phyloP scores from a whole-genome alignment of 2,888 invertebrate genomes.

The Teleiodes luculella region DNA sequence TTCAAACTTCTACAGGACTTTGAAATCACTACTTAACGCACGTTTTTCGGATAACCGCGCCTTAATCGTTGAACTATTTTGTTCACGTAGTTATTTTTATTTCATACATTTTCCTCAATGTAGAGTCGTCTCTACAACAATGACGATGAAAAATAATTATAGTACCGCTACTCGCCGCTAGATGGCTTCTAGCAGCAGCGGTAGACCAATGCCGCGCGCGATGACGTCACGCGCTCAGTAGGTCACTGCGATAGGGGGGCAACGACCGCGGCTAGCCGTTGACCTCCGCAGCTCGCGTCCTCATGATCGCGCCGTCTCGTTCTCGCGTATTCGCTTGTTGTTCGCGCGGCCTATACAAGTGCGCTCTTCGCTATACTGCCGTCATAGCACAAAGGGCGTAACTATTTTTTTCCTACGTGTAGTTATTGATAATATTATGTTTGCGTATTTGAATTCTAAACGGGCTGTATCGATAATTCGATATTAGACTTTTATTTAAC shows the following conservation, averaged over 20 bases:
- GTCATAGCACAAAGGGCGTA: no score
- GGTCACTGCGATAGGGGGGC: constrained; percentile 80
- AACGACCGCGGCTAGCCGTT: constrained; percentile 80
- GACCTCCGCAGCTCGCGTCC: constrained; percentile 72
- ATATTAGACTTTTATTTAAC: no score
- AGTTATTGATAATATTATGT: no score
- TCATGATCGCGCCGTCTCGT: constrained; percentile 66
- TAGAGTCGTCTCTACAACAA: constrained; percentile 1
- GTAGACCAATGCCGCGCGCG: constrained; percentile 61
- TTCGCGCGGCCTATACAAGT: constrained; percentile 53
- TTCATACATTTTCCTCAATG: constrained; percentile 9
- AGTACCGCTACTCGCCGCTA: constrained; percentile 54
- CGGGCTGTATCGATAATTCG: no score
- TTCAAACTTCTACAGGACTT: no score
- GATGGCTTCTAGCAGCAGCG: constrained; percentile 63
- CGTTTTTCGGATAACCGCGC: no score
- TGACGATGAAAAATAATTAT: constrained; percentile 18
- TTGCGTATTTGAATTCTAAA: no score
- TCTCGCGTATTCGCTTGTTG: constrained; percentile 43
- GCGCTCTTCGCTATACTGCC: constrained; percentile 38
- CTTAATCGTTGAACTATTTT: no score
- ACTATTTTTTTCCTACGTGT: no score
- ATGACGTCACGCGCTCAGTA: constrained; percentile 79
- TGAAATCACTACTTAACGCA: no score
- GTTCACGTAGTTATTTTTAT: neutral